These are phyloP conservation scores for Leistus spinibarbis DNA, from an alignment of 2,888 invertebrate genomes.

Conservation along the genomic window DNA sequence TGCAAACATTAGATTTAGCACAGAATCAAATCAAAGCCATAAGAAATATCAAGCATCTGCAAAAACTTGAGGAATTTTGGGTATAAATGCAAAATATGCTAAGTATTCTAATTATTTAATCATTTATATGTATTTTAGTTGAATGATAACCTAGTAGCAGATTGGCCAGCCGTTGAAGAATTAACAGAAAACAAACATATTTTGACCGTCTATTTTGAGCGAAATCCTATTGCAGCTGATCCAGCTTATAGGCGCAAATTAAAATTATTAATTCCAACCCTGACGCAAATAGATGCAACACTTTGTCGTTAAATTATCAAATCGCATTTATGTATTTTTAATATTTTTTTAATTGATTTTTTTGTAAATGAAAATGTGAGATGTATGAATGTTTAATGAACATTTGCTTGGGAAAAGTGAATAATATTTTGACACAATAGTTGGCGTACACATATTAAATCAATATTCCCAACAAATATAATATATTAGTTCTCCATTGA, in stretches of 20 bases:
- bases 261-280: constrained; percentile 75
- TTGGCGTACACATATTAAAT: too few relatives aligned
- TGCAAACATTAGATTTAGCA: constrained; percentile 90
- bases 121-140: constrained; percentile 64
- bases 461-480: too few relatives aligned
- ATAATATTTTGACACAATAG: too few relatives aligned
- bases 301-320: constrained; percentile 71
- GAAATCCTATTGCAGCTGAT: constrained; percentile 86
- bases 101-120: constrained; percentile 20
- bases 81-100: constrained; percentile 59
- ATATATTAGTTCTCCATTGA: too few relatives aligned
- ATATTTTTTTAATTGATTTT: background rate
- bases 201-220: constrained; percentile 89
- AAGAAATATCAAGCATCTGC: constrained; percentile 77
- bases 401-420: too few relatives aligned
- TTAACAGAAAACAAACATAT: constrained; percentile 72
- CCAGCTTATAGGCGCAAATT: constrained; percentile 90
- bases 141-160: constrained; percentile 86
- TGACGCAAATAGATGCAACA: constrained; percentile 95
- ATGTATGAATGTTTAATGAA: too few relatives aligned
- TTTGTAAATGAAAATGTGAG: background rate
- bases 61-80: constrained; percentile 92
- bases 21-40: constrained; percentile 83
- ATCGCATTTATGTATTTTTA: background rate
- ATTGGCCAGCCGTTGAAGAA: constrained; percentile 83